Evolutionary conservation across 2,888 invertebrate genomes (phyloP), one percentile per base, ranked within the genome.

Genomic region (Nineta flava): DNA sequence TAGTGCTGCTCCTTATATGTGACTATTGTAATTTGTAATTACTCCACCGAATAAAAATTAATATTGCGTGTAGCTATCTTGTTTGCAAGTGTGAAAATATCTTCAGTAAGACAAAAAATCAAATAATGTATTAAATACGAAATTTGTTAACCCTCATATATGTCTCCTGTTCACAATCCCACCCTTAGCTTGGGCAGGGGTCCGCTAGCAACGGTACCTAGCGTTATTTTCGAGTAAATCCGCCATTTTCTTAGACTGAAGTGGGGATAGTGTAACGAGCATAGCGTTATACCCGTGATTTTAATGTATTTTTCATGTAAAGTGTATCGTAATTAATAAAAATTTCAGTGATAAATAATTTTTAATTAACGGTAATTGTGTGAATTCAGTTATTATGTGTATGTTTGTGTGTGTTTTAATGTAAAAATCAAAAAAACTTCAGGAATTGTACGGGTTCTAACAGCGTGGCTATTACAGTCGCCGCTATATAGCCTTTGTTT

Each of bases 381-480:
- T 34, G 44, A 34, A 34, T 35, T 47, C 34, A 21, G 21, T 49
- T 49, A 49, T 19, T 15, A 44, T 65, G 65, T 58, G 55, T 55
- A 60, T 61, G 62, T 63, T 61, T 61, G 55, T 61, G 65, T 63
- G 59, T 61, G 60, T 26, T 26, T 26, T 26, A 5, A 26, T 26
- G 60, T 60, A 56, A 55, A 56, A 57, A 57, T 26, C 13, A 44
- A 48, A 57, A 61, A 62, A 61, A 61, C 60, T 62, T 58, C 59
- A 48, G 48, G 58, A 56, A 60, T 59, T 59, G 59, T 57, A 62
- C 59, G 61, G 60, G 59, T 62, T 61, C 59, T 59, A 66, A 59
- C 67, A 68, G 67, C 68, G 68, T 68, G 67, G 68, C 67, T 66
- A 56, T 67, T 66, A 67, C 67, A 65, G 55, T 61, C 59, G 61